phyloP scores from a whole-genome alignment of 2,113 vertebrate species.

The Lampris incognitus region DNA sequence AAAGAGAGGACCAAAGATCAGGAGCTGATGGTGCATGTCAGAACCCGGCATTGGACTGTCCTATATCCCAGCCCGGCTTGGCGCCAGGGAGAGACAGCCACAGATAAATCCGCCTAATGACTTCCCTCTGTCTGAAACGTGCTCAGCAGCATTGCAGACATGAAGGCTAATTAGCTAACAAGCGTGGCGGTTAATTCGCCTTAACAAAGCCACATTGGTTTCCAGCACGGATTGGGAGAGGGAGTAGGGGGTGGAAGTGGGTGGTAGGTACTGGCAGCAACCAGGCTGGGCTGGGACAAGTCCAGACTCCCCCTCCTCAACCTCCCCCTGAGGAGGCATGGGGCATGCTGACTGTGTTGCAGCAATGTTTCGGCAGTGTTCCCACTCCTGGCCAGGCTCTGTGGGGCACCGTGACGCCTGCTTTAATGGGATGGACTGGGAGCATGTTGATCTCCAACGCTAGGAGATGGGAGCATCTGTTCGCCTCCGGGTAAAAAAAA shows the following conservation, averaged over 20 bases:
- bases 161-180: conserved; percentile 85
- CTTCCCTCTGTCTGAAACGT: conserved; percentile 84
- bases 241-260: conserved; percentile 53
- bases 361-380: conserved; percentile 60
- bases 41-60: conserved; percentile 52
- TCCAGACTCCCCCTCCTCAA: conserved; percentile 58
- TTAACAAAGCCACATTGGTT: conserved; percentile 80
- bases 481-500: conserved; percentile 45
- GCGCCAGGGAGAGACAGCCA: conserved; percentile 70
- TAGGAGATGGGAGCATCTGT: conserved; percentile 80
- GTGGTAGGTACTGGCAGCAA: conserved; percentile 66
- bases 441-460: conserved; percentile 74
- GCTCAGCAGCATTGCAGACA: conserved; percentile 79
- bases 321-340: conserved; percentile 53
- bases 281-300: conserved; percentile 67
- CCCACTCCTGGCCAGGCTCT: conserved; percentile 67
- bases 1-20: conserved; percentile 11
- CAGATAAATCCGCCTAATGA: conserved; percentile 83
- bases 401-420: conserved; percentile 59
- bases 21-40: conserved; percentile 51
- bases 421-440: conserved; percentile 75
- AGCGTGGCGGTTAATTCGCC: conserved; percentile 85
- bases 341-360: conserved; percentile 63
- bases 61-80: conserved; percentile 58
- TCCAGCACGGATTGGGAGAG: conserved; percentile 71